These are phyloP conservation scores for Temnothorax curvispinosus DNA, from an alignment of 1,140 invertebrate genomes.

Conservation along the genomic window DNA sequence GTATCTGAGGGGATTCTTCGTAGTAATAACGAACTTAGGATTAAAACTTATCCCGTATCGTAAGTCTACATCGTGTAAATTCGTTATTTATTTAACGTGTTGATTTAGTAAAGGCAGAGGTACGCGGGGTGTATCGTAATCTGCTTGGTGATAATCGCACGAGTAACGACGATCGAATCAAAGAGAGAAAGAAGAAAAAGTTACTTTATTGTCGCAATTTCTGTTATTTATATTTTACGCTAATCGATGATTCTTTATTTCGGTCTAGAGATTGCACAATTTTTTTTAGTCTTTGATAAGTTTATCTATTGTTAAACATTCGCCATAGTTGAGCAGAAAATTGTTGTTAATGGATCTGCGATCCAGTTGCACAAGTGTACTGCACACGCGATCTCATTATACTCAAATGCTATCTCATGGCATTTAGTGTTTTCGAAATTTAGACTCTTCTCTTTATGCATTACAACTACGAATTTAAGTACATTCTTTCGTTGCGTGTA, in stretches of 20 bases:
- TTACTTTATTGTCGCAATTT: not conserved
- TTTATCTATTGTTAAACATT: constrained; percentile 45
- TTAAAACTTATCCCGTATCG: constrained; percentile 51
- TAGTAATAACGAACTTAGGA: constrained; percentile 56
- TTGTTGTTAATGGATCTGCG: not conserved
- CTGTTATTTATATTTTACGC: constrained; percentile 17
- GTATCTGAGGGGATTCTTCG: constrained; percentile 56
- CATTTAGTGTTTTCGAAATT: constrained; percentile 46
- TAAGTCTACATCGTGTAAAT: constrained; percentile 57
- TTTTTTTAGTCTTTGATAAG: constrained; percentile 40
- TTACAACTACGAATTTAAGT: constrained; percentile 29
- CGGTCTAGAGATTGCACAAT: constrained; percentile 51
- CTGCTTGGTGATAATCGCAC: constrained; percentile 28
- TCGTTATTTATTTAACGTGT: constrained; percentile 45
- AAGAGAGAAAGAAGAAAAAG: not conserved
- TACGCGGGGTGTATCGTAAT: constrained; percentile 31
- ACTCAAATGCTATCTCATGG: constrained; percentile 6
- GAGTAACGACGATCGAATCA: constrained; percentile 16
- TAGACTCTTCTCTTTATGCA: not conserved
- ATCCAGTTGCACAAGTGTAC: constrained; percentile 7
- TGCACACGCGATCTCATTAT: constrained; percentile 25
- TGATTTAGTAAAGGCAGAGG: constrained; percentile 58
- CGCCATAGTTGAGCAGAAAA: not conserved
- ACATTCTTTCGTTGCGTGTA: constrained; percentile 32
- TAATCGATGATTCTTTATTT: constrained; percentile 52